phyloP scores from a whole-genome alignment of 2,797 vertebrate genomes.

The Eospalax fontanierii region DNA sequence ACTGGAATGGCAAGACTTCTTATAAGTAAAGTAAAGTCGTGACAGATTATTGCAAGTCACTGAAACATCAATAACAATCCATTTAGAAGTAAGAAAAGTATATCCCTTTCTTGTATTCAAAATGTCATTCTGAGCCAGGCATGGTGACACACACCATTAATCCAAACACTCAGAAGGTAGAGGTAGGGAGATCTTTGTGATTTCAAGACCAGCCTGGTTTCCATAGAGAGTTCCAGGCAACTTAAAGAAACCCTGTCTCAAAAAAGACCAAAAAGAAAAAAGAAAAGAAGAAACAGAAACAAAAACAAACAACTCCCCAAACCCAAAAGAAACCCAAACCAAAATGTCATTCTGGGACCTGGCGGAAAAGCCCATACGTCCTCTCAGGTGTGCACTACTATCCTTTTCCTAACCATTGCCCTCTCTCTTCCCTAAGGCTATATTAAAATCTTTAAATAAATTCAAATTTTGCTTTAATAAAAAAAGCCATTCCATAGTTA shows the following conservation, averaged over 20 bases:
- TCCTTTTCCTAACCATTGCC: neutral
- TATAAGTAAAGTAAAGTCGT: constrained; percentile 10
- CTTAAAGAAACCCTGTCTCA: too few relatives aligned
- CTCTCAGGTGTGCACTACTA: neutral
- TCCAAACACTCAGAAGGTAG: too few relatives aligned
- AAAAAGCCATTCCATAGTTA: neutral
- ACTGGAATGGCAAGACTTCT: constrained; percentile 38
- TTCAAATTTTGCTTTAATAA: neutral
- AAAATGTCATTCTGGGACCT: constrained; percentile 52
- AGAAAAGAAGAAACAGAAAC: too few relatives aligned
- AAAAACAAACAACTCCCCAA: too few relatives aligned
- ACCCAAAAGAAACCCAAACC: too few relatives aligned
- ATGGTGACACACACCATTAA: too few relatives aligned
- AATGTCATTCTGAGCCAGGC: constrained; percentile 54
- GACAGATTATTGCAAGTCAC: constrained; percentile 33
- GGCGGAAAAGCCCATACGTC: neutral
- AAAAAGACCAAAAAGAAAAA: too few relatives aligned
- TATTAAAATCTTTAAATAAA: constrained; percentile 4
- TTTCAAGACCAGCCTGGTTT: too few relatives aligned
- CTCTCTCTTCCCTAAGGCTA: neutral
- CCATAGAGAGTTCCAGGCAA: too few relatives aligned
- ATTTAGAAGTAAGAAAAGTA: neutral
- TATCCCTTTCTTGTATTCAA: constrained; percentile 5
- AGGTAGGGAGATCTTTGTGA: too few relatives aligned
- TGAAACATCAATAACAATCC: constrained; percentile 9